phyloP scores from a whole-genome alignment of 2,113 vertebrate species.

The Dicentrarchus labrax region DNA sequence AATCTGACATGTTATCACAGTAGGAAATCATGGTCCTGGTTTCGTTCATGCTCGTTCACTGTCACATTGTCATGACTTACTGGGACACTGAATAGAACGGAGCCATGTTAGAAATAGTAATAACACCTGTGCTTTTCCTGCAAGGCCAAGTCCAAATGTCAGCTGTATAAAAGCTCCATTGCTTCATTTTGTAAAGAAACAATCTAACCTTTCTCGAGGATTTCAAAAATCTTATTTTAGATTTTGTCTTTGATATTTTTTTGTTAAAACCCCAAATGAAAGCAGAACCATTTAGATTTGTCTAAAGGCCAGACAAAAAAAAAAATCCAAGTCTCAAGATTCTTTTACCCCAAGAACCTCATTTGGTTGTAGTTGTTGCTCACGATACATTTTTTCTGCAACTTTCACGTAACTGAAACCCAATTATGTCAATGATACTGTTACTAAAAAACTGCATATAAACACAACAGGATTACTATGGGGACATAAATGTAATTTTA shows the following conservation, averaged over 20 bases:
- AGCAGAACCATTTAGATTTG: neutral
- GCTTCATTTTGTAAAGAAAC: neutral
- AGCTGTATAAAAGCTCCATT: neutral
- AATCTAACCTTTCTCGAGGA: neutral
- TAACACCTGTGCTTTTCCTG: neutral
- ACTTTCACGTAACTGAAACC: neutral
- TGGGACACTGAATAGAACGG: neutral
- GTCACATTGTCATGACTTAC: neutral
- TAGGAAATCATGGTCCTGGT: neutral
- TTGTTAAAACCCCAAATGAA: neutral
- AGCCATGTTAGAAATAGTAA: neutral
- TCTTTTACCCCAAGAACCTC: neutral
- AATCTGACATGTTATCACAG: neutral
- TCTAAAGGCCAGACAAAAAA: neutral
- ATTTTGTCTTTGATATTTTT: neutral
- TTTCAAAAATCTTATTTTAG: neutral
- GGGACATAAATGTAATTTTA: neutral
- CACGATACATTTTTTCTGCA: neutral
- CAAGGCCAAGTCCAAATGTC: neutral
- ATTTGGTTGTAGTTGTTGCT: conserved; percentile 11
- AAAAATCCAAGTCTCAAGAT: neutral
- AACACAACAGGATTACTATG: neutral
- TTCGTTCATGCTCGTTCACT: neutral
- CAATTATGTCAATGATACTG: neutral
- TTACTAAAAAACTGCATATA: neutral